Evolutionary conservation across 2,113 vertebrate genomes (phyloP), one percentile per base, ranked within the genome.

Genomic region (Nibea coibor): DNA sequence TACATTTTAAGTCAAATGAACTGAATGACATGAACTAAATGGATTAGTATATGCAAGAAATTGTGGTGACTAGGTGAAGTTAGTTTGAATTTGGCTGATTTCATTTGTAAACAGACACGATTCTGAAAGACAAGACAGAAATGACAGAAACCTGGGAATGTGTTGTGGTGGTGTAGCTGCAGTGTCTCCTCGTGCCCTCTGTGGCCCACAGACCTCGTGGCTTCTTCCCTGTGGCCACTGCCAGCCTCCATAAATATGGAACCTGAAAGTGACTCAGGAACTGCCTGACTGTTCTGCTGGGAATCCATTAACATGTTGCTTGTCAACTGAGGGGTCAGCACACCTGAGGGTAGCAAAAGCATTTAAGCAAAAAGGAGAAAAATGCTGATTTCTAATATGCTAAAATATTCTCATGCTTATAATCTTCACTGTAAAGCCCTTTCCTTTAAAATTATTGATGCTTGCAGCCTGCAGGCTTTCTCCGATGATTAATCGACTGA

Each of bases 401-500:
- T 72, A 57, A 85, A n/a, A 64, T 80, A 83, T 72, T 82, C 73
- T 53, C 31, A 61, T 72, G 80, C 62, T 75, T 42, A 63, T 78
- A 74, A 79, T 89, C 78, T 85, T 72, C 70, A 77, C 69, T 75
- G 53, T 76, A 69, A 71, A 83, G 45, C 35, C 28, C 17, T 48
- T 72, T 78, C 70, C 72, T 78, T 80, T 70, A 72, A 76, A 76
- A 82, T 68, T 51, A 84, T 84, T 72, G 80, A 83, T 66, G 67
- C 81, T 50, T 82, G 72, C 74, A 83, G 87, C 79, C 77, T 50
- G 58, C 48, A 50, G 87, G 70, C 70, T 43, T 26, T 80, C 51
- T 47, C 53, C 12, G 15, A 64, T 72, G 85, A 89, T 87, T 87
- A 86, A 91, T 85, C 57, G 80, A 80, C 72, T 68, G 68, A 70